Conservation (phyloP, 2,797 vertebrate species). For the Parauchenoglanis ngamensis region DNA sequence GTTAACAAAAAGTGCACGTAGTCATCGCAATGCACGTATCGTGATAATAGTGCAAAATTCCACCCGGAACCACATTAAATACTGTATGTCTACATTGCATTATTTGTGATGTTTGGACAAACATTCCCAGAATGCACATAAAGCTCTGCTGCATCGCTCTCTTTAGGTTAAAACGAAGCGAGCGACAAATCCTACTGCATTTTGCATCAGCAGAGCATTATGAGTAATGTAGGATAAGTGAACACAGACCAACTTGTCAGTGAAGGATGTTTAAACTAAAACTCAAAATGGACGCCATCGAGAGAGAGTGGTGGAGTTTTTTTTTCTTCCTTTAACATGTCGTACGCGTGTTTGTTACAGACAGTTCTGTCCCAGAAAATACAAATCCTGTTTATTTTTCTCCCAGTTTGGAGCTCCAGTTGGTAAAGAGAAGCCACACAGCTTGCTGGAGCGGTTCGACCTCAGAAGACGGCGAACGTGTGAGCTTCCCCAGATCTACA, state of each 20-base stretch:
- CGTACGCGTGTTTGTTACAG: not conserved
- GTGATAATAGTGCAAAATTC: not conserved
- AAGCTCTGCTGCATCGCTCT: not conserved
- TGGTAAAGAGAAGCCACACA: slow-evolving; percentile 39
- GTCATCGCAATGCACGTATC: not conserved
- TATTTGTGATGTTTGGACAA: too few species aligned
- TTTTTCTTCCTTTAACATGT: not conserved
- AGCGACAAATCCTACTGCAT: not conserved
- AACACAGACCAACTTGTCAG: not conserved
- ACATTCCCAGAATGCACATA: not conserved
- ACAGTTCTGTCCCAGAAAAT: not conserved
- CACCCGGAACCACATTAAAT: too few species aligned
- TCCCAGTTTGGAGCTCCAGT: slow-evolving; percentile 43
- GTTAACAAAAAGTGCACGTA: not conserved
- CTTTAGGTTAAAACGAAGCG: not conserved
- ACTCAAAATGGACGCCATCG: not conserved
- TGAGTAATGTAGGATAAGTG: not conserved
- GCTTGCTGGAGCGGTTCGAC: slow-evolving; percentile 57
- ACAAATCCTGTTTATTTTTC: not conserved
- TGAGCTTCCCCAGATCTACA: slow-evolving; percentile 13
- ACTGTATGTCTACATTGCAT: too few species aligned
- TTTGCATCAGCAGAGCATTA: not conserved
- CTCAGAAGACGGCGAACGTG: slow-evolving; percentile 7
- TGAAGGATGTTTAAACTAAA: too few species aligned
- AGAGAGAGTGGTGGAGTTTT: not conserved